Evolutionary conservation across 2,888 invertebrate species (phyloP).

Genomic region (Aplocera efformata): DNA sequence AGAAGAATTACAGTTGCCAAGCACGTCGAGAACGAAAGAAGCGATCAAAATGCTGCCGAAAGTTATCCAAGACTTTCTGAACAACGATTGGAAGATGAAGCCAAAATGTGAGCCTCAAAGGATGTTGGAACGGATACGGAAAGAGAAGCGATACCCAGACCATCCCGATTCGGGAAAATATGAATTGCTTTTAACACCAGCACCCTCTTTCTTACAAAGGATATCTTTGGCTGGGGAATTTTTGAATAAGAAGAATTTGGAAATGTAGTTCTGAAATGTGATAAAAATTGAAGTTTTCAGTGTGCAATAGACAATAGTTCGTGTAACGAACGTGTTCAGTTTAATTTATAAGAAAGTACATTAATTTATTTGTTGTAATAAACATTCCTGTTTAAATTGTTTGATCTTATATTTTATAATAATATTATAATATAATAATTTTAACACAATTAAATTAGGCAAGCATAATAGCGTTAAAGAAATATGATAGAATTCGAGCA

Average conservation of each 20-base stretch:
- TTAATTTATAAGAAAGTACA: neutral
- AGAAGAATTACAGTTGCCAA: constrained; percentile 51
- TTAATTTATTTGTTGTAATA: constrained; percentile 6
- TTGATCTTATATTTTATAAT: neutral
- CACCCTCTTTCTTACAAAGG: constrained; percentile 89
- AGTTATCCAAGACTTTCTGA: constrained; percentile 79
- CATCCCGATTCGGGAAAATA: constrained; percentile 82
- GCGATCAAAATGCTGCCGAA: constrained; percentile 74
- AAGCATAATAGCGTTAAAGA: too few relatives aligned
- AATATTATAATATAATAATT: too few relatives aligned
- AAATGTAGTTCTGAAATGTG: constrained; percentile 39
- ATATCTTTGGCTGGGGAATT: constrained; percentile 91
- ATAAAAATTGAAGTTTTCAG: too few relatives aligned
- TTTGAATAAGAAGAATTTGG: constrained; percentile 65
- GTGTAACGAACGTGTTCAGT: constrained; percentile 1
- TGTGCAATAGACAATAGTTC: neutral
- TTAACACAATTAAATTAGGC: too few relatives aligned
- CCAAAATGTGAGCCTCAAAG: constrained; percentile 85
- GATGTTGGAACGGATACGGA: constrained; percentile 85
- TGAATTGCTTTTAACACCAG: constrained; percentile 87
- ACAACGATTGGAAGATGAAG: constrained; percentile 71
- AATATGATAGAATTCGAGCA: too few relatives aligned
- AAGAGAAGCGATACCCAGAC: constrained; percentile 81
- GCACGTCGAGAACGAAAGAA: constrained; percentile 56
- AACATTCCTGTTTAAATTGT: neutral